Evolutionary conservation across 2,888 invertebrate genomes (phyloP).

Genomic region (Terebella lapidaria): DNA sequence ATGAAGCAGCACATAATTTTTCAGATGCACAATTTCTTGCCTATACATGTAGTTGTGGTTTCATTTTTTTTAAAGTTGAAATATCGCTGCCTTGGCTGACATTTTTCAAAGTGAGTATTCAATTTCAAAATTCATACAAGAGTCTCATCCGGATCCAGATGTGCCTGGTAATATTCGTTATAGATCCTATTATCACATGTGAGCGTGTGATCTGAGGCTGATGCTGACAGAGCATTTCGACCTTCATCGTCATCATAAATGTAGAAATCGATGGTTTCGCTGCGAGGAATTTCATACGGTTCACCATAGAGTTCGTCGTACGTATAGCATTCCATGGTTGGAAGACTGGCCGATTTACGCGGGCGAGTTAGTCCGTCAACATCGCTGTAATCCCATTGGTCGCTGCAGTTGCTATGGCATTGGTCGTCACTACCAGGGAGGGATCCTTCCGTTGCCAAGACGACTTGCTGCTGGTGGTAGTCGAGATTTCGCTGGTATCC

Average conservation of each 20-base stretch:
- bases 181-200: too few species aligned
- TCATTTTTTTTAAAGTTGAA: too few species aligned
- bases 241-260: not conserved
- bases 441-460: not conserved
- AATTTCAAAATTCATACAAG: too few species aligned
- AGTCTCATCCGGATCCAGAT: too few species aligned
- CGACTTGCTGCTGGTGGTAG: not conserved
- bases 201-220: too few species aligned
- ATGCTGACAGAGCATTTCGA: too few species aligned
- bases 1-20: too few species aligned
- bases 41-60: too few species aligned
- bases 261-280: conserved; percentile 3
- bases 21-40: too few species aligned
- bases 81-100: too few species aligned
- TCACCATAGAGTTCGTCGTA: not conserved
- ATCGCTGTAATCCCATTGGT: conserved; percentile 1
- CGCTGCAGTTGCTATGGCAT: not conserved
- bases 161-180: too few species aligned
- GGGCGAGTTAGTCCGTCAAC: not conserved
- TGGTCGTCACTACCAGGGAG: not conserved
- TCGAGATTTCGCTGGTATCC: not conserved
- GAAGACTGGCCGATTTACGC: not conserved
- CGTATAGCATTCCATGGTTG: not conserved
- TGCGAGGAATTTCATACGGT: not conserved
- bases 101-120: too few species aligned